A percentile compares a stretch with the other conserved stretches of the same genome.
Evolutionary conservation across 2,797 vertebrate species (phyloP).

Genomic region (Oreochromis grahami): DNA sequence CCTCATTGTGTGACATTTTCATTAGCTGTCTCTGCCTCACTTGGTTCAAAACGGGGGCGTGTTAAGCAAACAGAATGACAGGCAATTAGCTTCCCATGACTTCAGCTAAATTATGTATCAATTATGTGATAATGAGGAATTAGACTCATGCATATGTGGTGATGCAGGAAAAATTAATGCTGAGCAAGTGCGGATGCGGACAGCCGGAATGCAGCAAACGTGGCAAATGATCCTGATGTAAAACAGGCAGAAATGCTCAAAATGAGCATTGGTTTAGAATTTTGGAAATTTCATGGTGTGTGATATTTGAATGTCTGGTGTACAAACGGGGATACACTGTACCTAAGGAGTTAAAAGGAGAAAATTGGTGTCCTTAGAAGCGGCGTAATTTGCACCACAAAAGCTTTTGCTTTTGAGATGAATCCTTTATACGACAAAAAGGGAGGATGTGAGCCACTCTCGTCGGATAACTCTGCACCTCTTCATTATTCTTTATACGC

Average conservation of each 20-base stretch:
- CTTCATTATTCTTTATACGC: conserved; percentile 57
- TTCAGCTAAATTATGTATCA: conserved; percentile 59
- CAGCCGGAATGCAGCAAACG: not conserved
- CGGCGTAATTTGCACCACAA: conserved; percentile 36
- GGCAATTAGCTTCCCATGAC: conserved; percentile 59
- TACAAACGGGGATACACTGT: not conserved
- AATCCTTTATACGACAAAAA: conserved; percentile 27
- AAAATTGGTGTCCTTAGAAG: not conserved
- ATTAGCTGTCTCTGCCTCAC: conserved; percentile 17
- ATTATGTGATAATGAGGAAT: conserved; percentile 64
- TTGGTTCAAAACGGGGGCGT: conserved; percentile 29
- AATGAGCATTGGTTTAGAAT: not conserved
- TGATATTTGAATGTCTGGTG: not conserved
- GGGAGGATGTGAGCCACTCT: conserved; percentile 18
- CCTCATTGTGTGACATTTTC: conserved; percentile 26
- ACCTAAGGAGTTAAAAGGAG: not conserved
- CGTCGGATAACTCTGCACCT: conserved; percentile 46
- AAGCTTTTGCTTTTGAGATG: conserved; percentile 27
- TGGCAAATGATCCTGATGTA: not conserved
- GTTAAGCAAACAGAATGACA: conserved; percentile 60
- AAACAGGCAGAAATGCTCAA: not conserved
- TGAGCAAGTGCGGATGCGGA: not conserved
- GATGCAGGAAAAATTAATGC: conserved; percentile 5
- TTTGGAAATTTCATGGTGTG: not conserved
- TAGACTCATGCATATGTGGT: conserved; percentile 28